phyloP scores from a whole-genome alignment of 92 coral and sea anemone genomes.

The Bergia puertoricense region DNA sequence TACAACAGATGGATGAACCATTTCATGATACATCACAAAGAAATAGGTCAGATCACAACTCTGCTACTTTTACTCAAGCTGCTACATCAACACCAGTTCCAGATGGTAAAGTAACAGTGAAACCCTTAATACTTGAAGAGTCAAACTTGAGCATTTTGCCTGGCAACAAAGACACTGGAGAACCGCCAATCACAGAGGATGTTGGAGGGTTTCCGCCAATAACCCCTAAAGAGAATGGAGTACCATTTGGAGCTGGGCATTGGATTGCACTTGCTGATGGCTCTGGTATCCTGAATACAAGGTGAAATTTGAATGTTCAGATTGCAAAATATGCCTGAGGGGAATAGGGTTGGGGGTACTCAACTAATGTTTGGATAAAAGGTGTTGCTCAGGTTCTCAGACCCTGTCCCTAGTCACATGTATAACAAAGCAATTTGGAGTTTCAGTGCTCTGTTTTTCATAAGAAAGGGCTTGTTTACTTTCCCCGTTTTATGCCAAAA shows the following conservation, averaged over 20 bases:
- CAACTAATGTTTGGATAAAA: too few relatives aligned
- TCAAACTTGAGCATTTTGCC: slow-evolving; percentile 24
- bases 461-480: too few relatives aligned
- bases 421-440: too few relatives aligned
- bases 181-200: not conserved
- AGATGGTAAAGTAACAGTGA: slow-evolving; percentile 54
- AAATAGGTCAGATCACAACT: not conserved
- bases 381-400: too few relatives aligned
- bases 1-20: not conserved
- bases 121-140: slow-evolving; percentile 50
- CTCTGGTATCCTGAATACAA: slow-evolving; percentile 89
- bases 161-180: not conserved
- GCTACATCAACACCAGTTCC: slow-evolving; percentile 77
- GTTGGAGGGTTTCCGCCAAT: slow-evolving; percentile 39
- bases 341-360: not conserved
- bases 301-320: slow-evolving; percentile 45
- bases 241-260: slow-evolving; percentile 65
- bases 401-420: too few relatives aligned
- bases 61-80: slow-evolving; percentile 32
- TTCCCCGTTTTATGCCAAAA: too few relatives aligned
- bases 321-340: too few relatives aligned
- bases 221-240: slow-evolving; percentile 62
- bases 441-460: too few relatives aligned
- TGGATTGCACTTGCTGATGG: slow-evolving; percentile 93
- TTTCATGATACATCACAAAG: not conserved